Conservation (phyloP, 2,888 invertebrate species). For the Brachyopa scutellaris region DNA sequence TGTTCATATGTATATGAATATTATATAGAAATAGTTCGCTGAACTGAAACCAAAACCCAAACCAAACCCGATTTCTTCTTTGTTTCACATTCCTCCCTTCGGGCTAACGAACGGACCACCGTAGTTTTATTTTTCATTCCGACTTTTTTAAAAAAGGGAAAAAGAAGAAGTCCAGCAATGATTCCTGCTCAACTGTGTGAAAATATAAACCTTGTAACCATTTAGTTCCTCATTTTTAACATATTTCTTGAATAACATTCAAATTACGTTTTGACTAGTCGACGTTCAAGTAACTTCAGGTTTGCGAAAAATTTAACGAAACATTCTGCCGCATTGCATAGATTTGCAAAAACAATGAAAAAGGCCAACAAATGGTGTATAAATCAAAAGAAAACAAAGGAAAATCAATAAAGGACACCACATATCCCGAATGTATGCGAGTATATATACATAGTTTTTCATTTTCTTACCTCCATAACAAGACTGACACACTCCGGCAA, state of each 20-base stretch:
- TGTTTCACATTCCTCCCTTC: slow-evolving; percentile 32
- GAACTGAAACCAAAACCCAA: slow-evolving; percentile 1
- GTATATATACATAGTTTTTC: not conserved
- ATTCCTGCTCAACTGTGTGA: slow-evolving; percentile 34
- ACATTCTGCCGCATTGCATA: slow-evolving; percentile 67
- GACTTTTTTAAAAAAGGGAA: not conserved
- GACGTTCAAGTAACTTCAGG: slow-evolving; percentile 33
- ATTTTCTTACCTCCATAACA: slow-evolving; percentile 95
- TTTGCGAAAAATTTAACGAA: slow-evolving; percentile 44
- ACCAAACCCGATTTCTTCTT: slow-evolving; percentile 31
- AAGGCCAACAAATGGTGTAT: not conserved
- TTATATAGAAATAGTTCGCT: no score
- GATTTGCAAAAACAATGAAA: slow-evolving; percentile 29
- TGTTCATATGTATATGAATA: no score
- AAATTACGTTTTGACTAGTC: slow-evolving; percentile 24
- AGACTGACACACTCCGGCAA: slow-evolving; percentile 96
- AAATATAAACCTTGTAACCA: slow-evolving; percentile 32
- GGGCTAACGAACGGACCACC: slow-evolving; percentile 65
- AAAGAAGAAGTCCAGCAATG: not conserved
- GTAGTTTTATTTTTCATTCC: slow-evolving; percentile 3
- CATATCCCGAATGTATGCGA: slow-evolving; percentile 1
- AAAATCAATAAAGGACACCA: slow-evolving; percentile 67
- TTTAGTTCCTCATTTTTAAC: slow-evolving; percentile 13
- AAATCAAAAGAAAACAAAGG: slow-evolving; percentile 39
- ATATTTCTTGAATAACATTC: slow-evolving; percentile 23